Conservation (phyloP, 1,140 invertebrate genomes). For the Drosophila repletoides region DNA sequence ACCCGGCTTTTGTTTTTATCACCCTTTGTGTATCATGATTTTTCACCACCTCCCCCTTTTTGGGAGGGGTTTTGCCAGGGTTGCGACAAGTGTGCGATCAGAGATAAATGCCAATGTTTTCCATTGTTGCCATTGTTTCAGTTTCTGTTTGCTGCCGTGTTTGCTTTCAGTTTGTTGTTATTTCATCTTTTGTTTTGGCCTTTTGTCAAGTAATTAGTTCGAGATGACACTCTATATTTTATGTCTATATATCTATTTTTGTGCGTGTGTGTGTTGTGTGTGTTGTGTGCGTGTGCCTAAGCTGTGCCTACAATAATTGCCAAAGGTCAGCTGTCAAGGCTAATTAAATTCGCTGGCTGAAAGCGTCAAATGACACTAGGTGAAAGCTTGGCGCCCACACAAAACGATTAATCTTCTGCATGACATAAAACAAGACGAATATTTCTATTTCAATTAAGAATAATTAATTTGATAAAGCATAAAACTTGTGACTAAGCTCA, state of each 20-base stretch:
- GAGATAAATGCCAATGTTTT: constrained; percentile 42
- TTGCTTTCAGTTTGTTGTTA: constrained; percentile 28
- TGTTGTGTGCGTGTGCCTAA: not conserved
- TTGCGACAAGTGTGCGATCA: constrained; percentile 46
- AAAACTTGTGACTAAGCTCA: no score
- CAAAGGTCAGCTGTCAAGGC: constrained; percentile 29
- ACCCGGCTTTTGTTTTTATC: constrained; percentile 41
- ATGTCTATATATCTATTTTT: not conserved
- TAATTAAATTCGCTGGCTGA: constrained; percentile 15
- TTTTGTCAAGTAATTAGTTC: constrained; percentile 71
- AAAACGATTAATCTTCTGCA: not conserved
- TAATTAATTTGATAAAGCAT: no score
- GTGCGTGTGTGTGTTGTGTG: not conserved
- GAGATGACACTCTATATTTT: constrained; percentile 26
- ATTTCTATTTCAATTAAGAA: no score
- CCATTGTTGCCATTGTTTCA: constrained; percentile 46
- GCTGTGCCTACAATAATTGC: constrained; percentile 1
- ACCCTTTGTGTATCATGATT: constrained; percentile 17
- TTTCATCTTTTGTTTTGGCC: constrained; percentile 58
- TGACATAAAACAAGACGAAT: not conserved
- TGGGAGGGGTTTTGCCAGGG: not conserved
- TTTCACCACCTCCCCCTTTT: not conserved
- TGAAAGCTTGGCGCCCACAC: constrained; percentile 4
- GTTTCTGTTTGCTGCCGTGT: constrained; percentile 27
- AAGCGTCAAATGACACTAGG: not conserved